Percentiles rank a stretch among this genome's conserved stretches.
phyloP scores from a whole-genome alignment of 2,113 vertebrate species.

The Nanorana parkeri region DNA sequence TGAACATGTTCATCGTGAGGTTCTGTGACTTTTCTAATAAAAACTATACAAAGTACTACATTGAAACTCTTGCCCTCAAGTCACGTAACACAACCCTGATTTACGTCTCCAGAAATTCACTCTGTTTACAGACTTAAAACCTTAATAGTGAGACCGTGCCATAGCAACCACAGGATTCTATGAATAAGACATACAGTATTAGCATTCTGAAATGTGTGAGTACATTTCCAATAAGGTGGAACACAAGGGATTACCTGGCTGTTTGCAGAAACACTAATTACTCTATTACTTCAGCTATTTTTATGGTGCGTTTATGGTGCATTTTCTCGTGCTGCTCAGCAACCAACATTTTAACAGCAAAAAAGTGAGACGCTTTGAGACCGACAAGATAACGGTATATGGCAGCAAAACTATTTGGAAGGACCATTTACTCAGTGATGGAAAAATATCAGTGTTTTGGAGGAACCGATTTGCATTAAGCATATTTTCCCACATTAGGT shows the following conservation, averaged over 20 bases:
- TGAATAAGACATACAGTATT: constrained; percentile 28
- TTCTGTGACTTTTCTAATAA: not conserved
- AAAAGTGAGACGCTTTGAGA: not conserved
- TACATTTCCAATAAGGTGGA: constrained; percentile 15
- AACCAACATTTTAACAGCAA: constrained; percentile 35
- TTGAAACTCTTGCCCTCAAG: not conserved
- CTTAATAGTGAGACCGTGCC: not conserved
- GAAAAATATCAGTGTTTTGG: not conserved
- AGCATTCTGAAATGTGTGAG: not conserved
- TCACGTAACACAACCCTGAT: not conserved
- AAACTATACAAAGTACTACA: constrained; percentile 9
- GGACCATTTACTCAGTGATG: not conserved
- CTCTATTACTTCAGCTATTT: constrained; percentile 39
- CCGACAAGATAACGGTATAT: constrained; percentile 14
- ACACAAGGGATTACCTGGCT: constrained; percentile 13
- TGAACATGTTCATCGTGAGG: not conserved
- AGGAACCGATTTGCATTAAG: no score
- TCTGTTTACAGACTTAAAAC: constrained; percentile 10
- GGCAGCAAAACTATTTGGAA: constrained; percentile 3
- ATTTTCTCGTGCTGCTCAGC: constrained; percentile 21
- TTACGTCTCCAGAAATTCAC: constrained; percentile 3
- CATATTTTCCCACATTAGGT: no score
- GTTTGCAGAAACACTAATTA: constrained; percentile 44
- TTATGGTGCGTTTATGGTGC: constrained; percentile 46
- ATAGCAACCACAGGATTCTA: not conserved